Evolutionary conservation across 1,140 invertebrate species (phyloP).

Genomic region (Plodia interpunctella): DNA sequence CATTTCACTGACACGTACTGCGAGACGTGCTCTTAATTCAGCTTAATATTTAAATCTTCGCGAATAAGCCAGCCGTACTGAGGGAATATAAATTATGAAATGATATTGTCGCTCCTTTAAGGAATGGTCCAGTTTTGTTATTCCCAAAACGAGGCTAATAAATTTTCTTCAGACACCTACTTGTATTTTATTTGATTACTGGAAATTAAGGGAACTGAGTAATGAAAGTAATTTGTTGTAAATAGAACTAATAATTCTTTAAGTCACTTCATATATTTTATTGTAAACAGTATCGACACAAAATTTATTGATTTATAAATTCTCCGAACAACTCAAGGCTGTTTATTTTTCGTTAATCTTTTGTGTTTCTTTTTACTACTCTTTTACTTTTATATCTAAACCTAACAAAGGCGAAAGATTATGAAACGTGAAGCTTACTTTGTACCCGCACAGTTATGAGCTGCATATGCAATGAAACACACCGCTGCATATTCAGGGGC

Average conservation of each 20-base stretch:
- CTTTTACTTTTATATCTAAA: background rate
- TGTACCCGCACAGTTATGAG: background rate
- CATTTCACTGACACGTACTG: conserved; percentile 27
- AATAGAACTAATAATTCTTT: background rate
- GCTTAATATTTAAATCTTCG: conserved; percentile 46
- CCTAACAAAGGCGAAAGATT: background rate
- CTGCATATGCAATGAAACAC: background rate
- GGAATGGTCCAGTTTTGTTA: conserved; percentile 4
- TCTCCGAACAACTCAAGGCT: no score
- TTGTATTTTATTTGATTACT: conserved; percentile 1
- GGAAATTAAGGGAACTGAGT: background rate
- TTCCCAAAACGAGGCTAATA: conserved; percentile 2
- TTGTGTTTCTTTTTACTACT: background rate
- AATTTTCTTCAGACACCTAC: background rate
- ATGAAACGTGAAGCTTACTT: background rate
- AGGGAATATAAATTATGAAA: conserved; percentile 14
- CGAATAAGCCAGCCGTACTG: conserved; percentile 8
- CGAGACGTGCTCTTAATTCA: conserved; percentile 26
- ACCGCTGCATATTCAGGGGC: conserved; percentile 10
- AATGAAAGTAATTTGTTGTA: background rate
- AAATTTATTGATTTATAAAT: no score
- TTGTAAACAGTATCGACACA: background rate
- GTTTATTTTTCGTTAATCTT: no score
- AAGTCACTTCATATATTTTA: background rate
- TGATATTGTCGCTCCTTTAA: conserved; percentile 9